Evolutionary conservation across 2,888 invertebrate genomes (phyloP).

Genomic region (Hipparchia sbordonii): DNA sequence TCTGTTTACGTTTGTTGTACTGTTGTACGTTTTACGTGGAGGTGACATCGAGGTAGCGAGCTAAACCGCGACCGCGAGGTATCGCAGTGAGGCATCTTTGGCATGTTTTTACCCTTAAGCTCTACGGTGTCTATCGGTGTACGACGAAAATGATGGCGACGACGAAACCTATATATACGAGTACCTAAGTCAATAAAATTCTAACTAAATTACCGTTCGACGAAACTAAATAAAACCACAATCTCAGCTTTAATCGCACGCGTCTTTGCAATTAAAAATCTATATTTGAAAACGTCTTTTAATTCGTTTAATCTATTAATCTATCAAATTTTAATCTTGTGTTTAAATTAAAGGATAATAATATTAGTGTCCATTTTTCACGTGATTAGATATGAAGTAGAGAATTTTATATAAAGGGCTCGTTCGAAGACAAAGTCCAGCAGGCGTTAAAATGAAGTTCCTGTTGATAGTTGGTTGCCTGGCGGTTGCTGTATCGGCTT

Average conservation of each 20-base stretch:
- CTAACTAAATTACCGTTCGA: not conserved
- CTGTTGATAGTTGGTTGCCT: conserved; percentile 1
- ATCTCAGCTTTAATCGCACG: not conserved
- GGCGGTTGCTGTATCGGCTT: conserved; percentile 5
- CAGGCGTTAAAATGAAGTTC: conserved; percentile 14
- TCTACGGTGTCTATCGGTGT: no score
- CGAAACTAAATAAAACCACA: not conserved
- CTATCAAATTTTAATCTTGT: conserved; percentile 7
- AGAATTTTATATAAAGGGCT: conserved; percentile 5
- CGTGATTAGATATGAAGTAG: conserved; percentile 10
- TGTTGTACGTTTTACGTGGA: no score
- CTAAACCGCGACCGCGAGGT: no score
- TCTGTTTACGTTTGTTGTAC: no score
- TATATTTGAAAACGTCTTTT: not conserved
- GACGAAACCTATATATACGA: no score
- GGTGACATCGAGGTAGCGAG: no score
- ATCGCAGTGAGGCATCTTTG: no score
- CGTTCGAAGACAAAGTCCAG: not conserved
- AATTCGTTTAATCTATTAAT: conserved; percentile 1
- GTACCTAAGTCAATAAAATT: not conserved
- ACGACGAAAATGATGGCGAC: no score
- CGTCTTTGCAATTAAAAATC: not conserved
- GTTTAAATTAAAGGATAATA: not conserved
- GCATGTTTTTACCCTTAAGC: no score
- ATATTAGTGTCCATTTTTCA: not conserved